These are phyloP conservation scores for Pheosia tremula DNA, from an alignment of 2,888 invertebrate species.

Conservation along the genomic window DNA sequence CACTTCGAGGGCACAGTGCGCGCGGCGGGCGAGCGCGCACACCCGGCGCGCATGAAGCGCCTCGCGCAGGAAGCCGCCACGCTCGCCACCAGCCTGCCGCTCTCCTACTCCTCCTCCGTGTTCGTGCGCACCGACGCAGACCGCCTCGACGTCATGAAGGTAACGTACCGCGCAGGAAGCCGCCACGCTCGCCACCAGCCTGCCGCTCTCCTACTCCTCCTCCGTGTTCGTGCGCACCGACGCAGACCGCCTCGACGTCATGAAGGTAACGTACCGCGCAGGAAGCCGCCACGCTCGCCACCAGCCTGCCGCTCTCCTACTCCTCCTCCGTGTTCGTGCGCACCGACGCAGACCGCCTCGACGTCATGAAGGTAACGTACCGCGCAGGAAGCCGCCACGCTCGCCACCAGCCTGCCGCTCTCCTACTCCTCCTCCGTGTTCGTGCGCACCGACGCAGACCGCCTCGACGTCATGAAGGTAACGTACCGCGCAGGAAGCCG, in stretches of 20 bases:
- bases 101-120: conserved; percentile 96
- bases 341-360: conserved; percentile 96
- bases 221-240: conserved; percentile 98
- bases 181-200: conserved; percentile 95
- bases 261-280: conserved; percentile 97
- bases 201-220: conserved; percentile 96
- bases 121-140: conserved; percentile 98
- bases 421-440: conserved; percentile 85
- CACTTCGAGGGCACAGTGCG: conserved; percentile 95
- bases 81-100: conserved; percentile 94
- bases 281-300: conserved; percentile 84
- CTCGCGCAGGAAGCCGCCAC: conserved; percentile 98
- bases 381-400: conserved; percentile 97
- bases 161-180: conserved; percentile 95
- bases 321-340: conserved; percentile 98
- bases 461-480: no score
- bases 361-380: conserved; percentile 96
- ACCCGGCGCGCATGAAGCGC: conserved; percentile 94
- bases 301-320: conserved; percentile 18
- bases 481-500: no score
- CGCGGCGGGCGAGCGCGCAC: conserved; percentile 93
- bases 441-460: no score
- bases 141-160: conserved; percentile 97
- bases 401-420: conserved; percentile 95
- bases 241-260: conserved; percentile 96